A percentile compares a stretch with the other conserved stretches of the same genome.
Conservation (phyloP, 2,888 invertebrate species). For the Bugula neritina region DNA sequence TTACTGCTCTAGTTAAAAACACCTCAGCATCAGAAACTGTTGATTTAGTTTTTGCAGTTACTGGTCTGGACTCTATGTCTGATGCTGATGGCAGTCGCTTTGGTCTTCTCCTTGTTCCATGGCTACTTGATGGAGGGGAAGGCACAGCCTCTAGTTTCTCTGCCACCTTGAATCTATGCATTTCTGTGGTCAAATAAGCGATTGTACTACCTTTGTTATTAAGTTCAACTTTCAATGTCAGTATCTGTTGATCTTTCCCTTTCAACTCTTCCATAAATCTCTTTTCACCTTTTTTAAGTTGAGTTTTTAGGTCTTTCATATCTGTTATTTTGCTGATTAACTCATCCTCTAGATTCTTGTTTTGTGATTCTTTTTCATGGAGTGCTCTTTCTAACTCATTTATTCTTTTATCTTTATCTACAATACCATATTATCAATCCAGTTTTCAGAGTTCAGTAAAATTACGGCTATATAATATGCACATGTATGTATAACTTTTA, state of each 20-base stretch:
- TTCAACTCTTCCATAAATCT: slow-evolving; percentile 40
- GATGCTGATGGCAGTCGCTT: neutral
- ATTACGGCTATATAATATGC: too few species aligned
- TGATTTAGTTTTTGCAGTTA: neutral
- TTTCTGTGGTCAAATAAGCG: slow-evolving; percentile 41
- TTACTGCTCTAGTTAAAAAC: slow-evolving; percentile 8
- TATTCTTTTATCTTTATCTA: slow-evolving; percentile 29
- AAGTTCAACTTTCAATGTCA: slow-evolving; percentile 39
- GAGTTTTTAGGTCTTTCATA: slow-evolving; percentile 40
- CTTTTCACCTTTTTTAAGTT: slow-evolving; percentile 39
- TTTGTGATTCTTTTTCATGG: slow-evolving; percentile 34
- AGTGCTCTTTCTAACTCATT: slow-evolving; percentile 34
- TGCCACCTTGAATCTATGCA: slow-evolving; percentile 23
- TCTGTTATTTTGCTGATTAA: slow-evolving; percentile 42
- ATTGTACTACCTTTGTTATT: slow-evolving; percentile 44
- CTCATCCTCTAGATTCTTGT: slow-evolving; percentile 39
- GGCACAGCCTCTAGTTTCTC: neutral
- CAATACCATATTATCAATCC: too few species aligned
- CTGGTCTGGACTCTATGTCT: slow-evolving; percentile 9
- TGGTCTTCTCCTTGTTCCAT: neutral
- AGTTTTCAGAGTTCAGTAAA: too few species aligned
- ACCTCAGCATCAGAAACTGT: neutral
- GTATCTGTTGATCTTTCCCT: slow-evolving; percentile 35
- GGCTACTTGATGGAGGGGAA: neutral
- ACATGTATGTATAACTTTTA: too few species aligned